These are phyloP conservation scores for Hyperopisus bebe DNA, from an alignment of 2,113 vertebrate species.

Conservation along the genomic window DNA sequence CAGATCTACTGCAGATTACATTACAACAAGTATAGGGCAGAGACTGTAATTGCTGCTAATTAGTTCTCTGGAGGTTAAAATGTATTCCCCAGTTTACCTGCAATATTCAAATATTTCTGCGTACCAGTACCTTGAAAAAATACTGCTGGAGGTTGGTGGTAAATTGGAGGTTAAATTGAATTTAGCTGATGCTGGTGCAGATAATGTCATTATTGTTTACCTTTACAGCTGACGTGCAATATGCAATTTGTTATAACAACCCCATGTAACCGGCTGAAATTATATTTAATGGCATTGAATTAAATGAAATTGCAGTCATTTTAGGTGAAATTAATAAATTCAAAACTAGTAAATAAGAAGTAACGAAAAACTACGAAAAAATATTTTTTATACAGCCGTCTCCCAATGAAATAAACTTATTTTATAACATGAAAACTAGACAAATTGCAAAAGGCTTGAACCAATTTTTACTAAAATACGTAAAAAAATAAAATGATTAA, in stretches of 20 bases:
- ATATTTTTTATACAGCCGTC: background rate
- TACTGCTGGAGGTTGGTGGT: background rate
- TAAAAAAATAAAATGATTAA: background rate
- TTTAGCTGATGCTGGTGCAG: conserved; percentile 49
- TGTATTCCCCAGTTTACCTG: conserved; percentile 71
- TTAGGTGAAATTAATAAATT: background rate
- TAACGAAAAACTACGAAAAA: background rate
- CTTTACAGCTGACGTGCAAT: background rate
- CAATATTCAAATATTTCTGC: conserved; percentile 61
- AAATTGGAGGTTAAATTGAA: conserved; percentile 49
- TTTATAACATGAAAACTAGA: background rate
- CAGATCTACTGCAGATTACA: conserved; percentile 68
- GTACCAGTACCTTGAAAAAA: conserved; percentile 36
- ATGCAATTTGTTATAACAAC: background rate
- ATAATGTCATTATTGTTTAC: conserved; percentile 50
- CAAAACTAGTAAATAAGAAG: background rate
- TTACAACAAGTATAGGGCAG: conserved; percentile 71
- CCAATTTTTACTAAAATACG: background rate
- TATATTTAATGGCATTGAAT: background rate
- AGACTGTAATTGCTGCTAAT: conserved; percentile 73
- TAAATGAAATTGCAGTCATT: background rate
- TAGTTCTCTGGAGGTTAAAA: conserved; percentile 68
- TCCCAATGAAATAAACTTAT: background rate
- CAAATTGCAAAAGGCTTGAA: background rate
- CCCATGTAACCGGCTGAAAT: background rate